Evolutionary conservation across 2,888 invertebrate genomes (phyloP).

Genomic region (Magallana nippona): DNA sequence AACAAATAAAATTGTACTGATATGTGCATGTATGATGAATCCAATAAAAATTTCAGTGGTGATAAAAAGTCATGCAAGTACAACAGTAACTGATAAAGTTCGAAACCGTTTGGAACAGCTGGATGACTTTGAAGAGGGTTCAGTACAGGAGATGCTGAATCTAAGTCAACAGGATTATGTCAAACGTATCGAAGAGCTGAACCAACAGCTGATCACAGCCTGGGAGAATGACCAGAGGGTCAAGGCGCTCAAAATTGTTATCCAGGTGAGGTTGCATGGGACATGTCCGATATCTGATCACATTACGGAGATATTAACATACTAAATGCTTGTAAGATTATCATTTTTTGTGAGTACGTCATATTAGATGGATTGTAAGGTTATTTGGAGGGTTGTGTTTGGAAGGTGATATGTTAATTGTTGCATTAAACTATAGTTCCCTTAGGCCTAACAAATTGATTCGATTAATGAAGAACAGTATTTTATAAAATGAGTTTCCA

Average conservation of each 20-base stretch:
- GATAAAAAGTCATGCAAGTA: conserved; percentile 89
- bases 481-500: no score
- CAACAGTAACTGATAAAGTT: conserved; percentile 88
- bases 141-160: conserved; percentile 91
- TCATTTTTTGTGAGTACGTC: not conserved
- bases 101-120: conserved; percentile 93
- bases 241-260: conserved; percentile 96
- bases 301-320: no score
- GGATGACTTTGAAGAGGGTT: conserved; percentile 93
- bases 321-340: not conserved
- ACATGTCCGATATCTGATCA: no score
- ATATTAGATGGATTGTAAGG: not conserved
- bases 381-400: not conserved
- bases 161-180: conserved; percentile 96
- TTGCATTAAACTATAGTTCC: not conserved
- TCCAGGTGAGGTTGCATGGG: conserved; percentile 82
- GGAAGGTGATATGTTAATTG: no score
- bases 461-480: no score
- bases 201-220: conserved; percentile 92
- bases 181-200: conserved; percentile 92
- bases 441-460: no score
- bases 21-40: no score
- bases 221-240: conserved; percentile 95
- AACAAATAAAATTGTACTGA: no score
- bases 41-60: conserved; percentile 83